These are phyloP conservation scores for Podargus strigoides DNA, from an alignment of 2,797 vertebrate genomes.

Conservation along the genomic window DNA sequence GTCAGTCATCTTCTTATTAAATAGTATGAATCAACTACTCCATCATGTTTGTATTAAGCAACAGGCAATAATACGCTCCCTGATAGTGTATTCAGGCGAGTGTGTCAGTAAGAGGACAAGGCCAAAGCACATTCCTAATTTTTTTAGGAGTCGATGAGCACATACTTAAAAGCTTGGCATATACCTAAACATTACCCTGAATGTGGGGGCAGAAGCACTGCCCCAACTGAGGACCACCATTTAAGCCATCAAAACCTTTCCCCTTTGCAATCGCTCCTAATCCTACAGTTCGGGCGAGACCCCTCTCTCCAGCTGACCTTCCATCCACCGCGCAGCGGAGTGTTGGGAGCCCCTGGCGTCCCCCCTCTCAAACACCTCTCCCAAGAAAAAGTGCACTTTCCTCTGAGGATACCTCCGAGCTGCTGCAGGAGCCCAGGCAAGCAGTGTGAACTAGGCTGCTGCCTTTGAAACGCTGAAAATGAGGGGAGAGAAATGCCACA, in stretches of 20 bases:
- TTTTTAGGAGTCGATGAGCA: background rate
- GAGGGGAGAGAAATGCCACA: background rate
- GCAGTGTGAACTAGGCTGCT: background rate
- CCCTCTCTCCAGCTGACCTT: background rate
- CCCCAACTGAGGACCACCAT: background rate
- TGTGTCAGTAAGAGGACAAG: background rate
- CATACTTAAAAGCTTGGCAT: background rate
- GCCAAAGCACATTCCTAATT: background rate
- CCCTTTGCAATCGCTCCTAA: accelerated
- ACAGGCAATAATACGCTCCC: background rate
- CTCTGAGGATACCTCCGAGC: accelerated
- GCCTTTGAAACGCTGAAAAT: background rate
- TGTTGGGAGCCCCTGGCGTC: accelerated
- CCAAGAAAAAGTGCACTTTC: background rate
- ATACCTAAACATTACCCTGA: background rate
- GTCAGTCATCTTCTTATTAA: conserved; percentile 30
- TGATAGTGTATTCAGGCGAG: background rate
- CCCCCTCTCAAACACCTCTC: background rate
- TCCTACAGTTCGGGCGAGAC: background rate
- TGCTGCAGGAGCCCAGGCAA: background rate
- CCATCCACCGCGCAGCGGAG: accelerated
- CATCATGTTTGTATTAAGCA: conserved; percentile 23
- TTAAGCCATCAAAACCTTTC: background rate
- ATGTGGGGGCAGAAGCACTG: background rate
- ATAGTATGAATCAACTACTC: conserved; percentile 1